A percentile compares a stretch with the other conserved stretches of the same genome.
Conservation (phyloP, 2,797 vertebrate genomes). For the Molossus molossus region DNA sequence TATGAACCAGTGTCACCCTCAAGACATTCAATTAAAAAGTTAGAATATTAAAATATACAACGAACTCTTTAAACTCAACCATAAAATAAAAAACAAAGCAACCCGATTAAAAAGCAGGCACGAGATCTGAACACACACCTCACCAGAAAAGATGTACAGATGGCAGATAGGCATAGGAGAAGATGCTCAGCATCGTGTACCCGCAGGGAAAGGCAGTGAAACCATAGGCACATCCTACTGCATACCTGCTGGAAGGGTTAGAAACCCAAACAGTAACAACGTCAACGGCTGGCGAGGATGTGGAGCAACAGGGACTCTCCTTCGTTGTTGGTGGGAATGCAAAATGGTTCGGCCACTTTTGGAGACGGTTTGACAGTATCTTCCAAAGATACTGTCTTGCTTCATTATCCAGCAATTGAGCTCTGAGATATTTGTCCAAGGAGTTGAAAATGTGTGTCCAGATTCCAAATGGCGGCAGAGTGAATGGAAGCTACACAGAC, state of each 20-base stretch:
- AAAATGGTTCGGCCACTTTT: neutral
- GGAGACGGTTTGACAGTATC: neutral
- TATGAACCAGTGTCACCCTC: no score
- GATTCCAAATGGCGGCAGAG: no score
- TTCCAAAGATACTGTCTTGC: neutral
- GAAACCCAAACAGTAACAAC: neutral
- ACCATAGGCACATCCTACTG: neutral
- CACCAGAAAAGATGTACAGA: neutral
- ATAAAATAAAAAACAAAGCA: conserved; percentile 43
- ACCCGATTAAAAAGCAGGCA: neutral
- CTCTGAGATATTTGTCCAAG: neutral
- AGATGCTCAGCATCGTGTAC: neutral
- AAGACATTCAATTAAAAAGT: no score
- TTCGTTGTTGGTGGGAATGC: neutral
- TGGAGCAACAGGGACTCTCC: neutral
- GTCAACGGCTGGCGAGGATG: neutral
- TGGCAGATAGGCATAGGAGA: neutral
- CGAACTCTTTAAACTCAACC: conserved; percentile 49
- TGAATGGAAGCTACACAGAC: no score
- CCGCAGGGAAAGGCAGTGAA: neutral
- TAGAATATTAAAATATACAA: neutral
- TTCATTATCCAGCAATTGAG: neutral
- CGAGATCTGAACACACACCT: neutral
- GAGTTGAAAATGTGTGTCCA: neutral
- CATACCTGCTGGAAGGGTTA: neutral